A percentile compares a stretch with the other conserved stretches of the same genome.
Conservation (phyloP, 1,140 invertebrate genomes). For the Sinella curviseta region DNA sequence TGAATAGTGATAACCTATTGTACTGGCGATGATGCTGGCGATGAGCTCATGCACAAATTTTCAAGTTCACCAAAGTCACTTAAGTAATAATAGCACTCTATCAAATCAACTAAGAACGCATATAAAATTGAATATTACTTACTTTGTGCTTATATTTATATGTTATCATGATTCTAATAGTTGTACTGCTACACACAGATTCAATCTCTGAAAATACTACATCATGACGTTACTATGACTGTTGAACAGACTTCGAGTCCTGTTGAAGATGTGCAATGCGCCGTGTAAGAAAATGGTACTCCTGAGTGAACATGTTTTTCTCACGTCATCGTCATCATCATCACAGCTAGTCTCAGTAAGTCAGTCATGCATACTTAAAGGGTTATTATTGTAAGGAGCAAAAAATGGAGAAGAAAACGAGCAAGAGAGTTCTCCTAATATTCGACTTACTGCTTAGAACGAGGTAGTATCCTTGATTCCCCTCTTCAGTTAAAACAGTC, state of each 20-base stretch:
- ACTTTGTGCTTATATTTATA: no score
- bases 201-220: background rate
- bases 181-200: no score
- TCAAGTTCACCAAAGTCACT: background rate
- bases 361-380: background rate
- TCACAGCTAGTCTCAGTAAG: background rate
- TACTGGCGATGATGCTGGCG: background rate
- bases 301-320: background rate
- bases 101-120: background rate
- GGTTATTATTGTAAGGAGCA: background rate
- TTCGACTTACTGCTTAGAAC: background rate
- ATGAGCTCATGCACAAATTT: background rate
- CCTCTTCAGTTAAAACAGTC: no score
- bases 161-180: no score
- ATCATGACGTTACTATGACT: background rate
- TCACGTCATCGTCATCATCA: background rate
- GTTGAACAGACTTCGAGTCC: no score
- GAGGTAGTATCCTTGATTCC: no score
- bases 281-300: background rate
- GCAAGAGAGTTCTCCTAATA: background rate
- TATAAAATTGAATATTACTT: background rate
- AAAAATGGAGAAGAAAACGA: background rate
- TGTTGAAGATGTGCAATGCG: background rate
- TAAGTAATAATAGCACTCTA: background rate
- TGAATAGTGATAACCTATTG: background rate